Evolutionary conservation across 2,888 invertebrate genomes (phyloP), one percentile per base, ranked within the genome.

Genomic region (Melanotus villosus): DNA sequence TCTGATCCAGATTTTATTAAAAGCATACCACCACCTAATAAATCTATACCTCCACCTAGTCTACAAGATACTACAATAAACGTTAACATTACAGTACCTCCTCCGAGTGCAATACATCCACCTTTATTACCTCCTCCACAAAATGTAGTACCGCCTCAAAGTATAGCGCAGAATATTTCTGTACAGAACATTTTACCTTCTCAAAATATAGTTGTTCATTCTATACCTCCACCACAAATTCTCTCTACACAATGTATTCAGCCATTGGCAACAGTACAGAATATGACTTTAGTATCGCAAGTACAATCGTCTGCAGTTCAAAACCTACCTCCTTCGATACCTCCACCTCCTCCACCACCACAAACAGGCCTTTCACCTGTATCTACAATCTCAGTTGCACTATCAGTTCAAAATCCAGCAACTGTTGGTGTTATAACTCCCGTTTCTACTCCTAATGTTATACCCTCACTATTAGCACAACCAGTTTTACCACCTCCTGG

Each of bases 11-110:
- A 84, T 67, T 84, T 85, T 73, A 80, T 85, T 26, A 85, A 84
- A 74, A 85, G 82, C 74, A 80, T 85, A n/a, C 85, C 85, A 1
- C 85, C 85, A 2, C 85, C 85, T 1, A 85, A 85, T 74, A 85
- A 84, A 73, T 83, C 83, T 2, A 77, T 85, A 7, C 85, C 85
- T 1, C 85, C 85, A 2, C 85, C 85, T 1, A 80, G 72, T 65
- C 71, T 84, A 43, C 66, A 77, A 10, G 81, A 81, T 14, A 71
- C 75, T 30, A 65, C 71, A n/a, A 71, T 78, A 56, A 78, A 75
- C 66, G 73, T 79, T 36, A 75, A 78, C 57, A 78, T 82, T 16
- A 76, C 71, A 54, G 73, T 81, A 4, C 79, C 81, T 1, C 79
- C 79, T 10, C 74, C 77, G 14, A 68, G 57, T 69, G 32, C 73